A percentile compares a stretch with the other conserved stretches of the same genome.
Conservation (phyloP, 2,113 vertebrate genomes). For the Halichoeres trimaculatus region DNA sequence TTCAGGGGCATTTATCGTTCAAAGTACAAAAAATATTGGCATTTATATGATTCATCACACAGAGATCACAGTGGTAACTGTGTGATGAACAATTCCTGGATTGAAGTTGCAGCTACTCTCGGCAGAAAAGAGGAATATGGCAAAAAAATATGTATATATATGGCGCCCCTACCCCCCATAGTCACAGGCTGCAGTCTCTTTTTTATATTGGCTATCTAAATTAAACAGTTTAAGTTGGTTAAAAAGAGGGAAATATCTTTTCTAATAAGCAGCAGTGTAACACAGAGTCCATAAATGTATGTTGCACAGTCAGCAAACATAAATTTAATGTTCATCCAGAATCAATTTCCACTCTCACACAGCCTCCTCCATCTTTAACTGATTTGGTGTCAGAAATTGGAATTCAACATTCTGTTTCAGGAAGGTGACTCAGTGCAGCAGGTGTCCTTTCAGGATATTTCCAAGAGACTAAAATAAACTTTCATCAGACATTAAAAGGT, state of each 20-base stretch:
- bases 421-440: slow-evolving; percentile 31
- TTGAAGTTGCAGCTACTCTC: no score
- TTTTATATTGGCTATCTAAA: neutral
- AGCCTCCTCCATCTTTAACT: slow-evolving; percentile 3
- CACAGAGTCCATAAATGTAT: neutral
- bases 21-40: no score
- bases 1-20: no score
- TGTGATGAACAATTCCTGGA: no score
- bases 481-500: slow-evolving; percentile 24
- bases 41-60: no score
- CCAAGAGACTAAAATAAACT: slow-evolving; percentile 31
- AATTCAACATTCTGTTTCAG: slow-evolving; percentile 11
- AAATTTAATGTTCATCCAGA: slow-evolving; percentile 10
- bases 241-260: neutral
- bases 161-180: no score
- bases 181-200: no score
- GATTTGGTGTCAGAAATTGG: slow-evolving; percentile 21
- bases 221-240: neutral
- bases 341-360: slow-evolving; percentile 20
- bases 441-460: slow-evolving; percentile 27
- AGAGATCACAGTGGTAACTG: no score
- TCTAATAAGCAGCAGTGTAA: neutral
- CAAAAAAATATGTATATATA: no score
- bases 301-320: neutral
- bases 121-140: no score